Base-by-base conservation (phyloP, 2,113 vertebrate genomes). In the Hippocampus mohnikei region DNA sequence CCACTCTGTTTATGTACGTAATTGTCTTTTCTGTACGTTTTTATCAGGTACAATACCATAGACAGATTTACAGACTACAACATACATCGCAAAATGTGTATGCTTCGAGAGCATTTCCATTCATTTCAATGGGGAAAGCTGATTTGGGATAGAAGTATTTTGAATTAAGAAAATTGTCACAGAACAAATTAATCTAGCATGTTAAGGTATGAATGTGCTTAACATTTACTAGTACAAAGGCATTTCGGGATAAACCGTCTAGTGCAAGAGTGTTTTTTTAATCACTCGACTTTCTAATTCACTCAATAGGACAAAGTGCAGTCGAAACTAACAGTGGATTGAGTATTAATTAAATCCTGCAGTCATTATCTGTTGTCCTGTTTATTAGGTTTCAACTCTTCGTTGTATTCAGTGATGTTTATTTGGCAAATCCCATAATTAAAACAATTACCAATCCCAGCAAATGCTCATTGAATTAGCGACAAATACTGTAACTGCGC, bases 341-440 rank as follows among this genome's bases (percentile, higher is more conserved):
- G 20, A 13, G 29, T 62, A 10, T 20, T 62, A 40, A 61, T 62
- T 56, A 8, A 68, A 3, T 62, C 37, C 44, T n/a, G 18, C n/a
- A 48, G 21, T 46, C 9, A 62, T 46, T 21, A 41, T 53, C 3
- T 55, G 62, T 8, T 67, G 15, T 23, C 15, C 56, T 13, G 29
- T 16, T 72, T 59, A 72, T 67, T n/a, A 63, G n/a, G 27, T n/a
- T 71, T 61, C 27, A 61, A 63, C 29, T 62, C 60, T 33, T 27
- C n/a, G 20, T n/a, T 44, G 6, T 15, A 23, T 21, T 40, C 56
- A 20, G 46, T 44, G 20, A 21, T 18, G 10, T 11, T 29, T 12
- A 10, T 3, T 20, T 50, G n/a, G 55, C 66, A 33, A 65, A 48
- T 25, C 15, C 16, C 29, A 15, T 59, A 2, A 65, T 59, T 68